Evolutionary conservation across 2,797 vertebrate genomes (phyloP), one percentile per base, ranked within the genome.

Genomic region (Pelobates cultripes): DNA sequence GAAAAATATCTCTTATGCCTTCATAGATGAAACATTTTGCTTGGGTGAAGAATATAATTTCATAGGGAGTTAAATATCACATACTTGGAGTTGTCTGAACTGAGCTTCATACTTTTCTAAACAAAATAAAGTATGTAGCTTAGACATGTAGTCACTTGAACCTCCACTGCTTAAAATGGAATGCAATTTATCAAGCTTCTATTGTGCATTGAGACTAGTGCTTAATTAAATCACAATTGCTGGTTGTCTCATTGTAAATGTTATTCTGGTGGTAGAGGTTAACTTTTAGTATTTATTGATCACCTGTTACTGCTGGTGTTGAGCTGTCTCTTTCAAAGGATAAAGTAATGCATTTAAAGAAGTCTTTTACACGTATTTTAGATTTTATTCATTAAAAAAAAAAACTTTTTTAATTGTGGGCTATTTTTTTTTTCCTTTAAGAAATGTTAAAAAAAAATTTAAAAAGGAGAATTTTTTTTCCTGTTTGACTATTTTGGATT

Each of bases 61-160:
- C 17, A 7, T 64, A 64, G 10, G 14, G 60, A 43, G 70, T 73
- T 80, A 73, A 73, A 68, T 57, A 43, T 55, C 70, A 42, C 40
- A 53, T 68, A 73, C 42, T 47, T 80, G 63, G 15, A 73, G 40
- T 43, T 41, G 12, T 75, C n/a, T 51, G 73, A 41, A 13, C 14
- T 75, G 47, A 70, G 14, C 66, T 73, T 61, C 28, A 63, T 14
- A 70, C 66, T 69, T 81, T 42, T 70, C 66, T 81, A 81, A 75
- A 75, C 66, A 61, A 61, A 79, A 60, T 70, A 60, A 69, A 70
- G 47, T 68, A 80, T 80, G 64, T 60, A 74, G 67, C 42, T 17
- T 47, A 41, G 28, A 74, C 72, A 61, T 81, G 79, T 75, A 81
- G 73, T 47, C 43, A 75, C 79, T 63, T 81, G 78, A 80, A 68